Conservation (phyloP, 1,140 invertebrate genomes). For the Drosophila parvula region DNA sequence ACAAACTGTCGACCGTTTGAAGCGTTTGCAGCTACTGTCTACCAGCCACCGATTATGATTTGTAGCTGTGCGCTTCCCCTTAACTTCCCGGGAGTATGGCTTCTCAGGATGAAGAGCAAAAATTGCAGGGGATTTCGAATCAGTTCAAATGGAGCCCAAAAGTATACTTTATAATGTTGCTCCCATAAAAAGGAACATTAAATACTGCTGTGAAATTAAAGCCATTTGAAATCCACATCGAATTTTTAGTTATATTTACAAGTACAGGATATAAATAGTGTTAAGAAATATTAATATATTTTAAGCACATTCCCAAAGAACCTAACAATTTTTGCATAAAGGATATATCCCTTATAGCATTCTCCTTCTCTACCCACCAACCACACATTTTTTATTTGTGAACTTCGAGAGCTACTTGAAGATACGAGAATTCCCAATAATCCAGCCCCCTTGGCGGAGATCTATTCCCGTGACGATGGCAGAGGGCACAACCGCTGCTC, state of each 20-base stretch:
- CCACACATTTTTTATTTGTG: not conserved
- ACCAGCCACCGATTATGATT: constrained; percentile 78
- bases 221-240: too few species aligned
- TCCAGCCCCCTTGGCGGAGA: constrained; percentile 9
- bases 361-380: too few species aligned
- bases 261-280: too few species aligned
- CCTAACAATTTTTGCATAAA: too few species aligned
- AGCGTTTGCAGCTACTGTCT: constrained; percentile 81
- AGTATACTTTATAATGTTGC: too few species aligned
- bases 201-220: too few species aligned
- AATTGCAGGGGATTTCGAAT: not conserved
- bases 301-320: too few species aligned
- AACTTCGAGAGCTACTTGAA: constrained; percentile 9
- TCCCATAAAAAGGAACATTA: too few species aligned
- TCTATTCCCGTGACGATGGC: constrained; percentile 3
- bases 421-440: constrained; percentile 14
- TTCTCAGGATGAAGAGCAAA: not conserved
- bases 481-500: constrained; percentile 4
- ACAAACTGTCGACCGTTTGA: constrained; percentile 82
- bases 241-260: too few species aligned
- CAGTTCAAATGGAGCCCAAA: fast-evolving
- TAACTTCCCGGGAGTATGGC: constrained; percentile 8
- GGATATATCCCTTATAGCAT: too few species aligned
- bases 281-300: too few species aligned
- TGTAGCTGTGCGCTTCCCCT: constrained; percentile 45